Evolutionary conservation across 2,113 vertebrate genomes (phyloP).

Genomic region (Telmatochromis sp.): DNA sequence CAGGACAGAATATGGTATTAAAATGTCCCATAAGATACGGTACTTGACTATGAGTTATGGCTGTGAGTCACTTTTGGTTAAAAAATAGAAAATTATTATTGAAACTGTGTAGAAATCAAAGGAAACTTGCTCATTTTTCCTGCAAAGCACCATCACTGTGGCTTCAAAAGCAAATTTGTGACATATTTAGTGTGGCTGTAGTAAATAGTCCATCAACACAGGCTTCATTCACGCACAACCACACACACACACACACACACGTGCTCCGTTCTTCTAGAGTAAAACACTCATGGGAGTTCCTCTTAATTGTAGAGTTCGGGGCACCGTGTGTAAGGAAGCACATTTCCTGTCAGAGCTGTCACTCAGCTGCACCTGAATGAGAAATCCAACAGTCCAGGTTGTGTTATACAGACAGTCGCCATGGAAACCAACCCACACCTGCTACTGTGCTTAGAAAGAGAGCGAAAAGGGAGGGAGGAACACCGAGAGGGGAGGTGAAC

Average conservation of each 20-base stretch:
- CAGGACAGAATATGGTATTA: neutral
- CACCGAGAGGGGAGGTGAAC: slow-evolving; percentile 36
- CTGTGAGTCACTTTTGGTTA: neutral
- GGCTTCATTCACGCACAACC: neutral
- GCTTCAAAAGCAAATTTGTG: neutral
- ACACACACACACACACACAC: neutral
- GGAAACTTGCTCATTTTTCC: neutral
- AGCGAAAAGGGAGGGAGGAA: neutral
- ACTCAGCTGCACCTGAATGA: slow-evolving; percentile 45
- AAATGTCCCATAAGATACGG: neutral
- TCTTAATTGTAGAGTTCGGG: neutral
- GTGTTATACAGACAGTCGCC: slow-evolving; percentile 40
- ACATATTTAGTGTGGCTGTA: neutral
- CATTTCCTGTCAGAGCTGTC: slow-evolving; percentile 32
- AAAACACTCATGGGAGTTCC: neutral
- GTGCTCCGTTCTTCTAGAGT: neutral
- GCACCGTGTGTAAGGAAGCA: neutral
- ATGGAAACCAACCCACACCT: slow-evolving; percentile 64
- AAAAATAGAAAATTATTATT: neutral
- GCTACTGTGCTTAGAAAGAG: slow-evolving; percentile 37
- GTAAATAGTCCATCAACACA: neutral
- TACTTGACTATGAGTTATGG: neutral
- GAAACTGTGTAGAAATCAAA: neutral
- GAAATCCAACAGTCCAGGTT: slow-evolving; percentile 23
- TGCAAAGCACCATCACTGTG: neutral